phyloP scores from a whole-genome alignment of 2,888 invertebrate species.

The Incurvaria masculella region DNA sequence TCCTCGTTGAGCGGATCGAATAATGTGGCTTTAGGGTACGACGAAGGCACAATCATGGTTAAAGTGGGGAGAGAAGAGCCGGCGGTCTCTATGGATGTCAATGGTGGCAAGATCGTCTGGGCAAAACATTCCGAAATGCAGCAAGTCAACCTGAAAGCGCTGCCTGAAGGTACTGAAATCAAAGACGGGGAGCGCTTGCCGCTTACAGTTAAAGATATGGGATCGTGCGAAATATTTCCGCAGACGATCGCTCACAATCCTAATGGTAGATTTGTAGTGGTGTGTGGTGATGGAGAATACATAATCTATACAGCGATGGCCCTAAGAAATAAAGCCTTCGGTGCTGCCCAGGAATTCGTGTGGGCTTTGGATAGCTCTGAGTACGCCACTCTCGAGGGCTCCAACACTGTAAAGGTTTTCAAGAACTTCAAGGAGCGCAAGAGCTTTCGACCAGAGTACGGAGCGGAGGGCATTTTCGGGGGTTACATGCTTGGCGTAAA shows the following conservation, averaged over 20 bases:
- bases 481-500: slow-evolving; percentile 89
- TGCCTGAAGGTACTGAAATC: slow-evolving; percentile 72
- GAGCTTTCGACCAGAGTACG: slow-evolving; percentile 94
- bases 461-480: slow-evolving; percentile 93
- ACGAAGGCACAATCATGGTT: slow-evolving; percentile 94
- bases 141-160: slow-evolving; percentile 88
- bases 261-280: slow-evolving; percentile 89
- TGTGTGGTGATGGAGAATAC: slow-evolving; percentile 99
- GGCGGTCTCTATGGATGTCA: slow-evolving; percentile 98
- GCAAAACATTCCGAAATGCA: slow-evolving; percentile 98
- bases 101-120: slow-evolving; percentile 99
- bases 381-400: slow-evolving; percentile 85
- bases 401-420: slow-evolving; percentile 88
- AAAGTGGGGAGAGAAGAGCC: slow-evolving; percentile 98
- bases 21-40: slow-evolving; percentile 95
- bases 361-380: slow-evolving; percentile 98
- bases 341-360: slow-evolving; percentile 97
- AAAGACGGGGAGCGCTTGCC: slow-evolving; percentile 93
- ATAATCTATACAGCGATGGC: slow-evolving; percentile 99
- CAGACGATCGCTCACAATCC: slow-evolving; percentile 98
- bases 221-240: slow-evolving; percentile 98
- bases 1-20: slow-evolving; percentile 91
- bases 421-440: slow-evolving; percentile 98
- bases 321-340: slow-evolving; percentile 96
- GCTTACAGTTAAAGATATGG: slow-evolving; percentile 97